Percentiles rank a stretch among this genome's conserved stretches.
phyloP scores from a whole-genome alignment of 1,140 invertebrate species.

The Phortica variegata region DNA sequence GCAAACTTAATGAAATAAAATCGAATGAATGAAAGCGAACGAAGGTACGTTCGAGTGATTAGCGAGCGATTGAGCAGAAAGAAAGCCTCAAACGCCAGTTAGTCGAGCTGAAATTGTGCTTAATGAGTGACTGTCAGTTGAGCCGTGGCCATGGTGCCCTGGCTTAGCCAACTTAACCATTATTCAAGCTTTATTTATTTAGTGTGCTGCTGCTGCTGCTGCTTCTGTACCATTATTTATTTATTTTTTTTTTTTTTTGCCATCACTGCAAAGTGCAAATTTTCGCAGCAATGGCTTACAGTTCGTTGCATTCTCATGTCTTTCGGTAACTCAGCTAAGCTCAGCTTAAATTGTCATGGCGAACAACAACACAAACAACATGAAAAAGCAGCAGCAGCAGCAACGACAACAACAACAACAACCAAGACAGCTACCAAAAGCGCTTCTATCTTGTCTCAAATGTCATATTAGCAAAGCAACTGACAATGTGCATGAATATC shows the following conservation, averaged over 20 bases:
- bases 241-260: background rate
- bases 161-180: constrained; percentile 48
- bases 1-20: no score
- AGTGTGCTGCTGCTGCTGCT: constrained; percentile 18
- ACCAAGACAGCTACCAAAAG: background rate
- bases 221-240: background rate
- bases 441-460: constrained; percentile 21
- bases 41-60: no score
- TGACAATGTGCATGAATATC: constrained; percentile 55
- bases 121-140: constrained; percentile 43
- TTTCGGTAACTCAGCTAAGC: no score
- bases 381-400: constrained; percentile 11
- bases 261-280: constrained; percentile 41
- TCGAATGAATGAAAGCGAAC: no score
- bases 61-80: no score
- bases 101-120: constrained; percentile 41
- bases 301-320: background rate
- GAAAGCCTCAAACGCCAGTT: no score
- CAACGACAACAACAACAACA: constrained; percentile 20
- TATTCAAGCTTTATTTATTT: constrained; percentile 54
- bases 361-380: no score
- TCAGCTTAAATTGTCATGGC: no score
- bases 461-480: constrained; percentile 55
- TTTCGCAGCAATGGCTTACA: constrained; percentile 29
- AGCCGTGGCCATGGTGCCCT: constrained; percentile 6